A percentile compares a stretch with the other conserved stretches of the same genome.
Conservation (phyloP, 2,888 invertebrate genomes). For the Apantesis nais region DNA sequence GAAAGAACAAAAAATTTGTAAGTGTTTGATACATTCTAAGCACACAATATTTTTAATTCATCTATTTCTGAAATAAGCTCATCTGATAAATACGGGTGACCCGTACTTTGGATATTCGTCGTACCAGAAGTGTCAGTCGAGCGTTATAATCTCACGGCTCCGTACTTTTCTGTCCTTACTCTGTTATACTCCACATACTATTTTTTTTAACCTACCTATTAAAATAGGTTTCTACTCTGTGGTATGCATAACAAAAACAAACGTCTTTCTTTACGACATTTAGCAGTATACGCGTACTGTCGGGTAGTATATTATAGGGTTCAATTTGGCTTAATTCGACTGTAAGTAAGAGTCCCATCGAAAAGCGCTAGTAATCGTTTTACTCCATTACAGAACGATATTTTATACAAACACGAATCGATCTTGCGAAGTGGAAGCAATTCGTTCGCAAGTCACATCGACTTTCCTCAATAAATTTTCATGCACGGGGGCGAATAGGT, state of each 20-base stretch:
- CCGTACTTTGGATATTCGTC: too few species aligned
- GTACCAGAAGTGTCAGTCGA: background rate
- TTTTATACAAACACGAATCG: constrained; percentile 36
- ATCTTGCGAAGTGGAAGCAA: constrained; percentile 34
- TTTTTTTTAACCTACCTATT: too few species aligned
- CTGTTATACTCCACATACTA: background rate
- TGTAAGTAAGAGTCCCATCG: background rate
- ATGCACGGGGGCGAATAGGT: constrained; percentile 28
- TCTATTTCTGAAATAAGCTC: too few species aligned
- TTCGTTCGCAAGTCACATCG: constrained; percentile 37
- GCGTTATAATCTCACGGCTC: background rate
- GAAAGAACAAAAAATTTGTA: too few species aligned
- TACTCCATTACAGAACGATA: constrained; percentile 31
- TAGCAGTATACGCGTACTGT: background rate
- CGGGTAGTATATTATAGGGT: background rate
- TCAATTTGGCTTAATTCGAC: background rate
- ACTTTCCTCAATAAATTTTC: constrained; percentile 42
- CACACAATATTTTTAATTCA: too few species aligned
- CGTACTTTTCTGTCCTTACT: background rate
- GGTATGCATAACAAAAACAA: background rate
- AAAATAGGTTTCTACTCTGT: background rate
- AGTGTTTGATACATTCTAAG: too few species aligned
- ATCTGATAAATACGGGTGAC: too few species aligned
- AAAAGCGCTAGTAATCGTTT: constrained; percentile 31
- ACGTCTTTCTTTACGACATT: background rate